Evolutionary conservation across 2,113 vertebrate species (phyloP), one percentile per base, ranked within the genome.

Genomic region (Spermophilus dauricus): DNA sequence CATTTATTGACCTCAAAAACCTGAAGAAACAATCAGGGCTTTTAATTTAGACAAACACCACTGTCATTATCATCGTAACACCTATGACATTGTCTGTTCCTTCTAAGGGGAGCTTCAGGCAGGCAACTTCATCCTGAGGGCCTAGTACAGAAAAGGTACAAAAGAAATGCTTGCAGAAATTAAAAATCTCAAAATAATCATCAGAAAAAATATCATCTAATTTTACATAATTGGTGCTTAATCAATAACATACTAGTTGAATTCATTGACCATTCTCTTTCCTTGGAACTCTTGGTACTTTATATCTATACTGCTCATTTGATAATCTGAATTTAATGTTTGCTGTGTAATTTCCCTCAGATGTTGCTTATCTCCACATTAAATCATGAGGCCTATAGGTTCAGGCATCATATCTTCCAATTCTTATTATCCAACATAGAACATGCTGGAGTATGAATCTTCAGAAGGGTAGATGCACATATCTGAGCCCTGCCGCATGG

Each of bases 351-450:
- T 96, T 89, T 84, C n/a, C 12, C 42, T 92, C 92, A 42, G 26
- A 72, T 78, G 34, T 30, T 34, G 63, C 37, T 91, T 96, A 39
- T 39, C n/a, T 96, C 77, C 39, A 56, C 11, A 39, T 87, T 87
- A 89, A 96, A 94, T 96, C 89, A 70, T 89, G 83, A 92, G 48
- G n/a, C 89, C 63, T 90, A 2, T 86, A 61, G 51, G 51, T 18
- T 56, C 30, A 89, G 67, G 56, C 89, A 56, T 42, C 42, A 0
- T 95, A 72, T 65, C 75, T 97, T 95, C 70, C 86, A 45, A 39
- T 93, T 95, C 73, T 95, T 94, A 70, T 61, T 89, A 80, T 56
- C 14, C 58, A 95, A 11, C 34, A 17, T 77, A 83, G 95, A 96
- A 92, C 72, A 2, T 95, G 51, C 80, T 86, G 8, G 32, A 78